phyloP scores from a whole-genome alignment of 35 echinoderm and acorn worm species.

The Lytechinus variegatus region DNA sequence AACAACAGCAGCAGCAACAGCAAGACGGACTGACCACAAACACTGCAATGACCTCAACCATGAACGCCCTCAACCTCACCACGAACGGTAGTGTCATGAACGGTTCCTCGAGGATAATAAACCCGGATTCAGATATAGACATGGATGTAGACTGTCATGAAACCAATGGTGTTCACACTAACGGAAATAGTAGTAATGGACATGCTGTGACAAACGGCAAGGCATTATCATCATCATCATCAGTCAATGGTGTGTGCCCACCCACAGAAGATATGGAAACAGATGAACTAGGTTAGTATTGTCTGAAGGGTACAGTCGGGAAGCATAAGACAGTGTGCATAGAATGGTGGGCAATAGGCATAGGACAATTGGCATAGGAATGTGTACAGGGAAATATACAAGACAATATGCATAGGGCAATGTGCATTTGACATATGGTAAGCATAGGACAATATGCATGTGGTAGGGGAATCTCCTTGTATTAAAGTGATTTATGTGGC shows the following conservation, averaged over 20 bases:
- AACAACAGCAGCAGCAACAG: slow-evolving; percentile 50
- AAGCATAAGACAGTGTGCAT: too few relatives aligned
- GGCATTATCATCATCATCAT: slow-evolving; percentile 16
- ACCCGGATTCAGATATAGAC: slow-evolving; percentile 56
- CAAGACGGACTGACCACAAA: slow-evolving; percentile 47
- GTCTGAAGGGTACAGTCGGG: not conserved
- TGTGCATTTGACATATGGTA: too few relatives aligned
- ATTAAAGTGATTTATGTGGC: too few relatives aligned
- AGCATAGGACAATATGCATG: too few relatives aligned
- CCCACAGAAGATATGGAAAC: slow-evolving; percentile 89
- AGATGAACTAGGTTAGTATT: slow-evolving; percentile 86
- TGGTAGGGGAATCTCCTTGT: too few relatives aligned
- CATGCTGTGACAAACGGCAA: slow-evolving; percentile 56
- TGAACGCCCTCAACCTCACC: slow-evolving; percentile 79
- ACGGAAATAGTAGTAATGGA: slow-evolving; percentile 62
- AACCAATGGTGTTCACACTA: slow-evolving; percentile 46
- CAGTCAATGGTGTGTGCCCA: slow-evolving; percentile 85
- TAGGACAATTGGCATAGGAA: too few relatives aligned
- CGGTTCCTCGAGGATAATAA: slow-evolving; percentile 59
- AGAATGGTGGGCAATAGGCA: too few relatives aligned
- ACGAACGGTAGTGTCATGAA: slow-evolving; percentile 89
- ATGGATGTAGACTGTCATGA: slow-evolving; percentile 72
- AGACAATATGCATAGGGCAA: too few relatives aligned
- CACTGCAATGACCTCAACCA: slow-evolving; percentile 68
- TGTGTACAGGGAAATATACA: too few relatives aligned